Conservation (phyloP, 2,888 invertebrate species). For the Acronicta leporina region DNA sequence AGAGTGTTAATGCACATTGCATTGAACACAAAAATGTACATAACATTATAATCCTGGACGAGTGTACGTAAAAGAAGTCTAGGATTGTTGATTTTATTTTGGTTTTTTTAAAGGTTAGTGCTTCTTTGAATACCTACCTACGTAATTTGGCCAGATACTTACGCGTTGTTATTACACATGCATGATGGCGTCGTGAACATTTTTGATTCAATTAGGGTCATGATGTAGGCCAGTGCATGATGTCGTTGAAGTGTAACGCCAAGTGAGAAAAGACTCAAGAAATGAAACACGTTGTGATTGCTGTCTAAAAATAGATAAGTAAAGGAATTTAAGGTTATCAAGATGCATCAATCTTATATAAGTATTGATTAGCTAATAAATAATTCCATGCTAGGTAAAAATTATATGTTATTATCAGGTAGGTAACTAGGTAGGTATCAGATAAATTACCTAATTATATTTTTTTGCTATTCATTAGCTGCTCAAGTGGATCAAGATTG, state of each 20-base stretch:
- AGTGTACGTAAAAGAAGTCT: constrained; percentile 65
- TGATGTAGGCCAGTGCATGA: constrained; percentile 48
- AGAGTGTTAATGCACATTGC: constrained; percentile 58
- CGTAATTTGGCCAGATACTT: constrained; percentile 41
- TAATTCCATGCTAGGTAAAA: constrained; percentile 15
- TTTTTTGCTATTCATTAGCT: constrained; percentile 68
- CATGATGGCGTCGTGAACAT: constrained; percentile 62
- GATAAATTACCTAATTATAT: constrained; percentile 46
- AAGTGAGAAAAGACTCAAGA: constrained; percentile 47
- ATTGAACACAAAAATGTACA: constrained; percentile 65
- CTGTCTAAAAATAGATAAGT: constrained; percentile 12
- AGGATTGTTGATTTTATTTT: constrained; percentile 55
- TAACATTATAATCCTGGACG: constrained; percentile 43
- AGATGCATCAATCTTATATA: constrained; percentile 13
- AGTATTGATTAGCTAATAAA: constrained; percentile 15
- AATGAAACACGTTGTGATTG: constrained; percentile 24
- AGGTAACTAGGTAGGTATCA: constrained; percentile 24
- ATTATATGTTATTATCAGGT: background rate
- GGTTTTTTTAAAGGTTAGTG: constrained; percentile 71
- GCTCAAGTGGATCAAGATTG: constrained; percentile 72
- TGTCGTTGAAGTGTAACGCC: constrained; percentile 38
- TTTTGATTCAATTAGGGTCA: constrained; percentile 29
- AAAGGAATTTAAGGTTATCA: background rate
- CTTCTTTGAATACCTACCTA: constrained; percentile 59
- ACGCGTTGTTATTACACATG: constrained; percentile 45